These are phyloP conservation scores for Remorina albescens DNA, from an alignment of 2,797 vertebrate species.

Conservation along the genomic window DNA sequence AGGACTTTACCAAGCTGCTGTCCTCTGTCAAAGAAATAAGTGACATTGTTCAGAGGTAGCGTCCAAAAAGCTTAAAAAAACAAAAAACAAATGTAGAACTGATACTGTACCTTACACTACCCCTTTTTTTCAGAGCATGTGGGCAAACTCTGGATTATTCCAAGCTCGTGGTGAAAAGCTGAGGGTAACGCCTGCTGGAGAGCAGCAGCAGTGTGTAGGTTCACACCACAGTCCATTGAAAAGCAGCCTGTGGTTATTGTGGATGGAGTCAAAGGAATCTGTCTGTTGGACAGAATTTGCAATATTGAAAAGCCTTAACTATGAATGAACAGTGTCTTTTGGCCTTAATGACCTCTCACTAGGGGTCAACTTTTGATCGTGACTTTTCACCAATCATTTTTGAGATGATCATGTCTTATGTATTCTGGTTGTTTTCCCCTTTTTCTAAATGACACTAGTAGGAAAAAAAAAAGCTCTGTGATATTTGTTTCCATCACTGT, in stretches of 20 bases:
- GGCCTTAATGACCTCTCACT: conserved; percentile 48
- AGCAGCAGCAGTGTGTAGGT: conserved; percentile 36
- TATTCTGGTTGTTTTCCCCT: conserved; percentile 31
- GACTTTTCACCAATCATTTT: conserved; percentile 70
- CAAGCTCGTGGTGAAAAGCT: conserved; percentile 25
- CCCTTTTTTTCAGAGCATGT: conserved; percentile 25
- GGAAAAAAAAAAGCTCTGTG: conserved; percentile 42
- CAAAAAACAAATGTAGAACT: conserved; percentile 43
- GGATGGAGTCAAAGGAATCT: conserved; percentile 59
- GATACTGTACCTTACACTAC: conserved; percentile 33
- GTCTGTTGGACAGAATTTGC: conserved; percentile 37
- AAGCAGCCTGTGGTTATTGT: conserved; percentile 72
- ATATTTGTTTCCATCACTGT: conserved; percentile 48
- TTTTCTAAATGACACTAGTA: conserved; percentile 38
- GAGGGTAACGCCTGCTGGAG: conserved; percentile 29
- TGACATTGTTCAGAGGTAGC: conserved; percentile 99
- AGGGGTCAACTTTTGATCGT: conserved; percentile 65
- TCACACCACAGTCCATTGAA: conserved; percentile 43
- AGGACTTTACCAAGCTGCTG: conserved; percentile 98
- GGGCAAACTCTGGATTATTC: conserved; percentile 28
- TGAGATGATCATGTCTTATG: conserved; percentile 59
- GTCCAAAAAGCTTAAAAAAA: conserved; percentile 25
- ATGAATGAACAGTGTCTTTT: conserved; percentile 66
- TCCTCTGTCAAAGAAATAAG: conserved; percentile 97
- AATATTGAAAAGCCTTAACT: conserved; percentile 68